A percentile compares a stretch with the other conserved stretches of the same genome.
These are phyloP conservation scores for Marronus borbonicus DNA, from an alignment of 2,888 invertebrate genomes.

Conservation along the genomic window DNA sequence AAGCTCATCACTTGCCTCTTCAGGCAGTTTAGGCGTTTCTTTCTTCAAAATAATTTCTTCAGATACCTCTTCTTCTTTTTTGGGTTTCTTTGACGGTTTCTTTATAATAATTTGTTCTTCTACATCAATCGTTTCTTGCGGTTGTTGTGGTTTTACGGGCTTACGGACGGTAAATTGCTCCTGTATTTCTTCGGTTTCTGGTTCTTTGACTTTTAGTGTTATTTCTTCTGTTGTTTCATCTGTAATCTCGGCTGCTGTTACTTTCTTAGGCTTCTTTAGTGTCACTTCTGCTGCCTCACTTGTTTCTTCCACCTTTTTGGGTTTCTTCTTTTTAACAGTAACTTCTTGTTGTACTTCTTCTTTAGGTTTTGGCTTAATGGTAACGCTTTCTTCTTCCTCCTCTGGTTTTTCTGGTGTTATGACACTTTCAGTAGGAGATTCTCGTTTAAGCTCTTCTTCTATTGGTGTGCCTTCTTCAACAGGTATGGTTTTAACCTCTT, in stretches of 20 bases:
- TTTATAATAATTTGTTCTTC: slow-evolving; percentile 59
- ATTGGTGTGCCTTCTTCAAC: slow-evolving; percentile 61
- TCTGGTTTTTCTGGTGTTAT: slow-evolving; percentile 59
- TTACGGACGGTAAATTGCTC: slow-evolving; percentile 64
- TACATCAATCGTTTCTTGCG: slow-evolving; percentile 60
- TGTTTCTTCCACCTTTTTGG: slow-evolving; percentile 57
- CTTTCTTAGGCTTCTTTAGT: slow-evolving; percentile 68
- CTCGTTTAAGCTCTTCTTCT: slow-evolving; percentile 54
- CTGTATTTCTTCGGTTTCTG: slow-evolving; percentile 54
- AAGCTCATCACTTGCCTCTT: slow-evolving; percentile 70
- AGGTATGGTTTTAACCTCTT: slow-evolving; percentile 65
- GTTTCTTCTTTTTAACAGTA: slow-evolving; percentile 64
- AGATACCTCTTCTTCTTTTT: slow-evolving; percentile 56
- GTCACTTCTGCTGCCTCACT: slow-evolving; percentile 67
- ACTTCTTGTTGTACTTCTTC: slow-evolving; percentile 69
- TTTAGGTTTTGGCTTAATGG: slow-evolving; percentile 44
- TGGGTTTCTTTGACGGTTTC: slow-evolving; percentile 25
- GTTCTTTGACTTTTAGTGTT: slow-evolving; percentile 50
- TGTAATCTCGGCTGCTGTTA: slow-evolving; percentile 63
- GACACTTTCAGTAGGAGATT: slow-evolving; percentile 50
- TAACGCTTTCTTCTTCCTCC: slow-evolving; percentile 59
- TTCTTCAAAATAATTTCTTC: slow-evolving; percentile 61
- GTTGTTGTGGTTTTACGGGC: slow-evolving; percentile 56
- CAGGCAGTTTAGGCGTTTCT: slow-evolving; percentile 60
- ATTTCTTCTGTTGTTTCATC: slow-evolving; percentile 64